Evolutionary conservation across 2,797 vertebrate species (phyloP).

Genomic region (Allobates femoralis): DNA sequence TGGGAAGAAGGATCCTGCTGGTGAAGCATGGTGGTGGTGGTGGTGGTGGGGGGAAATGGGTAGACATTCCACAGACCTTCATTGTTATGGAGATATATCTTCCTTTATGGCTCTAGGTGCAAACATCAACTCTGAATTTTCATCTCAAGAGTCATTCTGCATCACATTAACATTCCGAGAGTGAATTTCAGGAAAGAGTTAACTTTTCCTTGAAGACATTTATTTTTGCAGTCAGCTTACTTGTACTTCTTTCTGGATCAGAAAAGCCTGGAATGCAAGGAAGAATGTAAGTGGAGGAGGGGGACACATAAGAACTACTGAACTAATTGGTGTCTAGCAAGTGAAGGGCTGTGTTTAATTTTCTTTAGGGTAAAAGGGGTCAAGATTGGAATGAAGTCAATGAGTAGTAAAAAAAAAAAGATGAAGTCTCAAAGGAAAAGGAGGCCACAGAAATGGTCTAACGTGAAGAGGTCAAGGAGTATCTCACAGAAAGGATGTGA

Average conservation of each 20-base stretch:
- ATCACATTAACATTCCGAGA: conserved; percentile 5
- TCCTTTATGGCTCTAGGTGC: not conserved
- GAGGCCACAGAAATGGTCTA: conserved; percentile 73
- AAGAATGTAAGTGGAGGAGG: conserved; percentile 69
- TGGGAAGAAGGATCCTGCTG: too few species aligned
- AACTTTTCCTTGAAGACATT: conserved; percentile 31
- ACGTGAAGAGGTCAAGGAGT: conserved; percentile 74
- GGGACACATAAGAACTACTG: conserved; percentile 73
- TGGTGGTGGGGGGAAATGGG: not conserved
- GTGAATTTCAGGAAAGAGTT: conserved; percentile 18
- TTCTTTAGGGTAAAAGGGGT: conserved; percentile 80
- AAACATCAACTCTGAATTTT: not conserved
- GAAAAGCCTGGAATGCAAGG: conserved; percentile 67
- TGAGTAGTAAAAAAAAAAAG: conserved; percentile 78
- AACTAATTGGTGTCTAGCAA: conserved; percentile 77
- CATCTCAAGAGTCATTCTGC: not conserved
- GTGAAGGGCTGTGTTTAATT: conserved; percentile 80
- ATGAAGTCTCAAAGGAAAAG: conserved; percentile 67
- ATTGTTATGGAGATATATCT: not conserved
- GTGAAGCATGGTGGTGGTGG: too few species aligned
- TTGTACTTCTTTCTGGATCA: conserved; percentile 49
- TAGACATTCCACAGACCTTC: not conserved
- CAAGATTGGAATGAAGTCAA: conserved; percentile 83
- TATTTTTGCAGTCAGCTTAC: conserved; percentile 63
- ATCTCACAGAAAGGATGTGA: conserved; percentile 80